phyloP scores from a whole-genome alignment of 2,797 vertebrate genomes.

The Aselliscus stoliczkanus region DNA sequence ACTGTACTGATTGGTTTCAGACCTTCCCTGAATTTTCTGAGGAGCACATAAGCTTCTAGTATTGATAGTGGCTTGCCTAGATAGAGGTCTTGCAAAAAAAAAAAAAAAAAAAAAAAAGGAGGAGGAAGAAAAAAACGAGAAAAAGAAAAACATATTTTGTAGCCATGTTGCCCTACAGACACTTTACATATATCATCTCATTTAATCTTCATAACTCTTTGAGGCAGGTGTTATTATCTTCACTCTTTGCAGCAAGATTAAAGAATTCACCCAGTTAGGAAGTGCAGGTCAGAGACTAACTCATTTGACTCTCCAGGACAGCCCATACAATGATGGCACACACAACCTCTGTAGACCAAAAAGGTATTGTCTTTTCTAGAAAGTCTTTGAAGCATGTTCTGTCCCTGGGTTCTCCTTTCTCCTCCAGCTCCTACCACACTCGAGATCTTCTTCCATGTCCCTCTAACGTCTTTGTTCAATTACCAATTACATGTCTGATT shows the following conservation, averaged over 20 bases:
- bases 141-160: background rate
- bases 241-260: background rate
- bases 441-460: background rate
- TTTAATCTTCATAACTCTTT: background rate
- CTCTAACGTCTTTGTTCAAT: slow-evolving; percentile 12
- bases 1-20: background rate
- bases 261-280: background rate
- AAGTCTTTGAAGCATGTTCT: background rate
- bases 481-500: background rate
- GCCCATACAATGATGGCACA: background rate
- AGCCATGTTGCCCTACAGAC: background rate
- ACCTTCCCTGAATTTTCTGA: slow-evolving; percentile 25
- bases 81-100: background rate
- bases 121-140: background rate
- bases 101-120: background rate
- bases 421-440: background rate
- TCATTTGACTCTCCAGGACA: background rate
- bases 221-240: background rate
- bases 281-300: background rate
- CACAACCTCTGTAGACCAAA: background rate
- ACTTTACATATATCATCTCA: background rate
- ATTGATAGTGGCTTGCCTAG: background rate
- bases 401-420: background rate
- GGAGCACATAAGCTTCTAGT: background rate
- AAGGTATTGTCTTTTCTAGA: background rate